phyloP scores from a whole-genome alignment of 1,140 invertebrate genomes.

The Oryctes rhinoceros region DNA sequence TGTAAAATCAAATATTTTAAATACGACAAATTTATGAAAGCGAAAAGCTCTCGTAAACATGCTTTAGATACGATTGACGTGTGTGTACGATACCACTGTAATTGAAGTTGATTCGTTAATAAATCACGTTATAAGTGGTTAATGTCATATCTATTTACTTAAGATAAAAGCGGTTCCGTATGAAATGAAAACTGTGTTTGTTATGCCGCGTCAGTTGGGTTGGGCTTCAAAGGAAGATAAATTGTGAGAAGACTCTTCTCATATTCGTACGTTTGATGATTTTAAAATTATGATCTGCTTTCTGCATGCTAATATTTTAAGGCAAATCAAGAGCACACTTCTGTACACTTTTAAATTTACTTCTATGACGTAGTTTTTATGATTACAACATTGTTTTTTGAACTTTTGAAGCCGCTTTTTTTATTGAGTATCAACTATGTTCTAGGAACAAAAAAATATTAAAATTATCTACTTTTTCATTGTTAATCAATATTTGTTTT shows the following conservation, averaged over 20 bases:
- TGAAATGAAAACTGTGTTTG: neutral
- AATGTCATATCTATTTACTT: slow-evolving; percentile 22
- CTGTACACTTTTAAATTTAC: too few relatives aligned
- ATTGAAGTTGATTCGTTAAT: slow-evolving; percentile 14
- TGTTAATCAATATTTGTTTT: too few relatives aligned
- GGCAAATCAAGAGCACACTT: too few relatives aligned
- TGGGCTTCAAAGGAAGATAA: slow-evolving; percentile 10
- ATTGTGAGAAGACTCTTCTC: neutral
- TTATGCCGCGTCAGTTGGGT: neutral
- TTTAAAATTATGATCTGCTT: too few relatives aligned
- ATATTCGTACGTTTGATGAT: too few relatives aligned
- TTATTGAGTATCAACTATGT: too few relatives aligned
- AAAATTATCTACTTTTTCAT: too few relatives aligned
- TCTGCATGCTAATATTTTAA: too few relatives aligned
- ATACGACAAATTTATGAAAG: neutral
- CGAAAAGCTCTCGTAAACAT: neutral
- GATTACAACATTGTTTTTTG: too few relatives aligned
- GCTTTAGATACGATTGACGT: neutral
- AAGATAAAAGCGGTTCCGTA: neutral
- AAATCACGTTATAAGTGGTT: neutral
- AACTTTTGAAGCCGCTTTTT: too few relatives aligned
- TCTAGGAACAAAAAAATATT: too few relatives aligned
- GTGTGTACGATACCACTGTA: slow-evolving; percentile 5
- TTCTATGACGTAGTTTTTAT: too few relatives aligned
- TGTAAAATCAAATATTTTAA: neutral